phyloP scores from a whole-genome alignment of 30 jellyfish, hydroid and myxozoan species.

The Pelagia noctiluca region DNA sequence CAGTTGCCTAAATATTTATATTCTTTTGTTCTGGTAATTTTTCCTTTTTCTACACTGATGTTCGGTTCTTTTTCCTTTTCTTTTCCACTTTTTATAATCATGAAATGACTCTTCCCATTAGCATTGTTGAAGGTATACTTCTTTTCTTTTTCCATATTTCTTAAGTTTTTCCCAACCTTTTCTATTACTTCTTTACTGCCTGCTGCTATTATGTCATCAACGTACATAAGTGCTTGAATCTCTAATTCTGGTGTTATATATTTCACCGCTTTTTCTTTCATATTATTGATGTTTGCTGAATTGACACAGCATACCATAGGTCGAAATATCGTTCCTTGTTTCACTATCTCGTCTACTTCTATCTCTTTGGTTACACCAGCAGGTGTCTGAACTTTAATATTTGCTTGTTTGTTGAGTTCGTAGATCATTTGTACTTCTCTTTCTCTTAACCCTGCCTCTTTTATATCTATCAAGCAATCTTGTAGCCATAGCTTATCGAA shows the following conservation, averaged over 20 bases:
- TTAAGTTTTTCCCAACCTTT: constrained; percentile 27
- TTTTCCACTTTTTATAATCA: constrained; percentile 32
- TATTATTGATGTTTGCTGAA: constrained; percentile 14
- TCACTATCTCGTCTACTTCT: constrained; percentile 15
- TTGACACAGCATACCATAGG: constrained; percentile 25
- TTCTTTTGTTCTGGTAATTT: constrained; percentile 31
- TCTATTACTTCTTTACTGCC: constrained; percentile 37
- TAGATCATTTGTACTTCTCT: constrained; percentile 8
- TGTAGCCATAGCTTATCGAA: constrained; percentile 18
- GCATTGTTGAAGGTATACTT: constrained; percentile 42
- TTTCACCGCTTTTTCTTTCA: constrained; percentile 32
- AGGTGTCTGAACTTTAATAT: constrained; percentile 29
- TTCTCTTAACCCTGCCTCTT: constrained; percentile 58
- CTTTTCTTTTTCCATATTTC: constrained; percentile 19
- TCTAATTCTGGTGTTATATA: constrained; percentile 25
- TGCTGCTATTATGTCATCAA: constrained; percentile 42
- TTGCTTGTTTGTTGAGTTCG: constrained; percentile 21
- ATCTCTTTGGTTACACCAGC: constrained; percentile 26
- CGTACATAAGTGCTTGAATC: constrained; percentile 19
- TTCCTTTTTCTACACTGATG: constrained; percentile 26
- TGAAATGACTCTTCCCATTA: constrained; percentile 52
- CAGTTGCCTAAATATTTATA: constrained; percentile 39
- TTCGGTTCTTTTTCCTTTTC: constrained; percentile 24
- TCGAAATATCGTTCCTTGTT: constrained; percentile 49
- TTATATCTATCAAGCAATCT: neutral